phyloP scores from a whole-genome alignment of 2,888 invertebrate genomes.

The Globia sparganii region DNA sequence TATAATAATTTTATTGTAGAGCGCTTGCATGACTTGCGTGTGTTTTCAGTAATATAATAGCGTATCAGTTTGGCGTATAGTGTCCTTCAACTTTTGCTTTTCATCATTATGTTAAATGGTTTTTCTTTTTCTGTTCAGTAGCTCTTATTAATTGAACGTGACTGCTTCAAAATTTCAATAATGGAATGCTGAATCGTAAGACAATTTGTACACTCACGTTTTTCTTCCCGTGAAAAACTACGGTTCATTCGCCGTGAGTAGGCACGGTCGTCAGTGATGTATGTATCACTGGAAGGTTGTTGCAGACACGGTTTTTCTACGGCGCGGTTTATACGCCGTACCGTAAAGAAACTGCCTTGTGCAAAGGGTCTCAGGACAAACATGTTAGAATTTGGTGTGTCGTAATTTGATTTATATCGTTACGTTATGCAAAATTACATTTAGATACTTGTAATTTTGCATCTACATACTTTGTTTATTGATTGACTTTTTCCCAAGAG shows the following conservation, averaged over 20 bases:
- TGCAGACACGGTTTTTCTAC: background rate
- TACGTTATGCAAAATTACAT: background rate
- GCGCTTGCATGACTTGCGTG: conserved; percentile 9
- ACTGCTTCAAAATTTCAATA: conserved; percentile 17
- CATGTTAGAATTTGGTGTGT: conserved; percentile 18
- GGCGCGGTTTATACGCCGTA: background rate
- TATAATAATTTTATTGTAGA: background rate
- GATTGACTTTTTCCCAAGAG: background rate
- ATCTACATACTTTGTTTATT: background rate
- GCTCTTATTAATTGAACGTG: conserved; percentile 14
- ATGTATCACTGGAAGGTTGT: background rate
- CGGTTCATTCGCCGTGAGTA: background rate
- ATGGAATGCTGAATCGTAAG: background rate
- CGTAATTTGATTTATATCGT: background rate
- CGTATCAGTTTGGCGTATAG: background rate
- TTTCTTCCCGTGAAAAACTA: background rate
- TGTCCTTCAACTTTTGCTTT: conserved; percentile 28
- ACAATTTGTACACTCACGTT: background rate
- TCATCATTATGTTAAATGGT: conserved; percentile 15
- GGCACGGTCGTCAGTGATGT: background rate
- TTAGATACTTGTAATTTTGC: background rate
- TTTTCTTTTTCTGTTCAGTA: conserved; percentile 31
- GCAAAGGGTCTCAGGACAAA: background rate
- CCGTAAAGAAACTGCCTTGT: background rate
- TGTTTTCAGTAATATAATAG: background rate